Evolutionary conservation across 2,797 vertebrate genomes (phyloP).

Genomic region (Zalophus californianus): DNA sequence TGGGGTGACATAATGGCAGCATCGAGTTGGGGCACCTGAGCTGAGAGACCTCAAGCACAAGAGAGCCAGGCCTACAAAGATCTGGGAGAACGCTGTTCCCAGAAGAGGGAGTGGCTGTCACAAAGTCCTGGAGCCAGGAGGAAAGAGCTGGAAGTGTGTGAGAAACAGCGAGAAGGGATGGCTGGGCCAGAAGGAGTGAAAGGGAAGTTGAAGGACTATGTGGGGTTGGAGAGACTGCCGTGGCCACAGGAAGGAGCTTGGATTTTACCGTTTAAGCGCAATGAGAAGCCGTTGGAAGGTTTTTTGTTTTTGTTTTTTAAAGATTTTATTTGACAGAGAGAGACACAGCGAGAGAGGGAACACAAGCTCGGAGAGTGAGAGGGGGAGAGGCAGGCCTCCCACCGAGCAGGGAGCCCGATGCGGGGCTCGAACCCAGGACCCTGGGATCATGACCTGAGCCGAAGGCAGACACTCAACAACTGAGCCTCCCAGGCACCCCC

Average conservation of each 20-base stretch:
- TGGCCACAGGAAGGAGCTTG: background rate
- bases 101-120: background rate
- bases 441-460: too few species aligned
- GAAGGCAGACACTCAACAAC: too few species aligned
- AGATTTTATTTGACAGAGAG: too few species aligned
- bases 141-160: background rate
- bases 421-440: too few species aligned
- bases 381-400: too few species aligned
- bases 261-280: background rate
- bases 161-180: background rate
- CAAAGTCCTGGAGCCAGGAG: background rate
- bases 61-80: background rate
- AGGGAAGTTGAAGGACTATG: fast-evolving
- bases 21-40: background rate
- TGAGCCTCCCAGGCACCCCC: too few species aligned
- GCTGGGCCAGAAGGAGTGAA: background rate
- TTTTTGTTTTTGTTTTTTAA: background rate
- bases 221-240: background rate
- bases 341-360: too few species aligned
- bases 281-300: background rate
- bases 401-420: too few species aligned
- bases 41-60: background rate
- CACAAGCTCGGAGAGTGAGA: too few species aligned
- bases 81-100: background rate
- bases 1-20: background rate